phyloP scores from a whole-genome alignment of 2,888 invertebrate genomes.

The Heteromurus nitidus region DNA sequence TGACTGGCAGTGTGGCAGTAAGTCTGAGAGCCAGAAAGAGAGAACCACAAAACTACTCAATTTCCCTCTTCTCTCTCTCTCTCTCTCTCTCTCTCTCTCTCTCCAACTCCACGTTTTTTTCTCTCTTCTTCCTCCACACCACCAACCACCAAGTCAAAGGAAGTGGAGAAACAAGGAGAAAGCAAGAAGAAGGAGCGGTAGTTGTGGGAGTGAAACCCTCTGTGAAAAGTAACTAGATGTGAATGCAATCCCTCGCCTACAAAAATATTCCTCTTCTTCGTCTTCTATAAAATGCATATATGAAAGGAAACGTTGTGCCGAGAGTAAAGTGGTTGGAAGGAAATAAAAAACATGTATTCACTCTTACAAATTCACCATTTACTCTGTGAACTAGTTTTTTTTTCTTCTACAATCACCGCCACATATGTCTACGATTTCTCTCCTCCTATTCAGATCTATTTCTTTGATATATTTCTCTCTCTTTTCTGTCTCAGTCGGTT shows the following conservation, averaged over 20 bases:
- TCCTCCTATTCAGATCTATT: background rate
- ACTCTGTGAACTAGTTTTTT: no score
- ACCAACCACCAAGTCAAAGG: slow-evolving; percentile 42
- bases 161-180: slow-evolving; percentile 52
- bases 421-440: background rate
- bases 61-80: background rate
- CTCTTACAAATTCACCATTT: slow-evolving; percentile 59
- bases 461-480: background rate
- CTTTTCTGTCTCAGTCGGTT: background rate
- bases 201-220: slow-evolving; percentile 19
- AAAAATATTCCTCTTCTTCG: no score
- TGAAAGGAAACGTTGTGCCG: no score
- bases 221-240: slow-evolving; percentile 31
- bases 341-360: slow-evolving; percentile 58
- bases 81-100: background rate
- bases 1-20: no score
- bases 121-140: no score
- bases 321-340: slow-evolving; percentile 49
- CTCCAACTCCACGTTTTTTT: background rate
- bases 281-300: no score
- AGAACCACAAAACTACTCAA: background rate
- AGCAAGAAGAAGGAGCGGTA: slow-evolving; percentile 26
- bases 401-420: background rate
- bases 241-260: slow-evolving; percentile 61
- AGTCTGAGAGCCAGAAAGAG: background rate